A percentile compares a stretch with the other conserved stretches of the same genome.
Conservation (phyloP, 2,888 invertebrate genomes). For the Pyrrhia umbra region DNA sequence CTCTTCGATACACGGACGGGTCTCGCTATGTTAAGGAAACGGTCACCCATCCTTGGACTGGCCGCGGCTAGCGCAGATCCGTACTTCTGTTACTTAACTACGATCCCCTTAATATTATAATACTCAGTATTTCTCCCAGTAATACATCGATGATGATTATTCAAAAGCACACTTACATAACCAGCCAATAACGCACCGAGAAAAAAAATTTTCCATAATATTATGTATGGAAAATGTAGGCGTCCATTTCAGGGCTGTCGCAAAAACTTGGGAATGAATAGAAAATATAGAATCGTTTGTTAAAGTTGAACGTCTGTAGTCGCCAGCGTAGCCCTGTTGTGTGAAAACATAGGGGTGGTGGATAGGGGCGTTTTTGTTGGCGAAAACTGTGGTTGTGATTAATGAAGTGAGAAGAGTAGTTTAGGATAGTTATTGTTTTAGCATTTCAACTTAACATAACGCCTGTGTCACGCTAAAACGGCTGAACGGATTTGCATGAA, state of each 20-base stretch:
- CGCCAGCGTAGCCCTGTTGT: slow-evolving; percentile 35
- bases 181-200: slow-evolving; percentile 4
- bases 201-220: slow-evolving; percentile 12
- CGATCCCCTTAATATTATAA: too few species aligned
- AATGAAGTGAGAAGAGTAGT: not conserved
- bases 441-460: not conserved
- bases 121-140: too few species aligned
- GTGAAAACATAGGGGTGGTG: slow-evolving; percentile 23
- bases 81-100: too few species aligned
- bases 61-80: too few species aligned
- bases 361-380: slow-evolving; percentile 3
- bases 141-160: not conserved
- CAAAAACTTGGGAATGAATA: slow-evolving; percentile 70
- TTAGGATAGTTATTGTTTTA: not conserved
- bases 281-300: slow-evolving; percentile 66
- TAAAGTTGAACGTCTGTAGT: slow-evolving; percentile 42
- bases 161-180: not conserved
- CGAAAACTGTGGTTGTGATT: not conserved
- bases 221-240: not conserved
- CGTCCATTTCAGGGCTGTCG: slow-evolving; percentile 48
- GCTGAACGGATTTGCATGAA: too few species aligned
- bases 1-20: too few species aligned
- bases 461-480: not conserved
- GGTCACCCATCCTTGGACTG: too few species aligned
- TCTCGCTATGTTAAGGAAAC: too few species aligned